phyloP scores from a whole-genome alignment of 2,888 invertebrate species.

The Philopedon plagiatum region DNA sequence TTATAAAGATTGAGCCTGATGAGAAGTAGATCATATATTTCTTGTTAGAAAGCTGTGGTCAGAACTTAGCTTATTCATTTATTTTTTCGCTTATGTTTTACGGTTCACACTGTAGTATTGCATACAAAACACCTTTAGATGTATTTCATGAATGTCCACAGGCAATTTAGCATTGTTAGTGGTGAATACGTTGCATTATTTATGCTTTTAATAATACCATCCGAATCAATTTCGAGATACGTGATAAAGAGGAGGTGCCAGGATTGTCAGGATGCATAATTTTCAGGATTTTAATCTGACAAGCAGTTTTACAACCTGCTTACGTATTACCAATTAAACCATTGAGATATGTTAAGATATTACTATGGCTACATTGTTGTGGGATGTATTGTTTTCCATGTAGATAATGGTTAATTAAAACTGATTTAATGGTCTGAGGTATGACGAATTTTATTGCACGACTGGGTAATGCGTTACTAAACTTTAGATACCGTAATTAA shows the following conservation, averaged over 20 bases:
- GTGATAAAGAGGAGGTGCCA: slow-evolving; percentile 40
- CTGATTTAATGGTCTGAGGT: slow-evolving; percentile 23
- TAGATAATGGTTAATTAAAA: slow-evolving; percentile 26
- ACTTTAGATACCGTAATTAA: too few relatives aligned
- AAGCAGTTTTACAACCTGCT: slow-evolving; percentile 18
- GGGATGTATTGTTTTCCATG: slow-evolving; percentile 35
- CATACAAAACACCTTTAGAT: not conserved
- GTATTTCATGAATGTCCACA: not conserved
- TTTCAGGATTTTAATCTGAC: slow-evolving; percentile 36
- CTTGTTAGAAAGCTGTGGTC: too few relatives aligned
- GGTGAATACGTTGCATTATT: slow-evolving; percentile 19
- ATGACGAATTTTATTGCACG: too few relatives aligned
- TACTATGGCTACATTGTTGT: slow-evolving; percentile 9
- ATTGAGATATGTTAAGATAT: slow-evolving; percentile 4
- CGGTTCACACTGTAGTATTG: too few relatives aligned
- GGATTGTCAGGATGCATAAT: slow-evolving; percentile 41
- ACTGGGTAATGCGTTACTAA: too few relatives aligned
- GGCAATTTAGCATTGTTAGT: slow-evolving; percentile 12
- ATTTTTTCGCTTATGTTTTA: too few relatives aligned
- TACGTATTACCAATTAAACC: slow-evolving; percentile 28
- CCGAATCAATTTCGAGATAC: slow-evolving; percentile 35
- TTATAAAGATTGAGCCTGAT: too few relatives aligned
- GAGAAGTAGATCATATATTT: too few relatives aligned
- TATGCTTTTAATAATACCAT: slow-evolving; percentile 26
- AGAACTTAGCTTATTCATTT: too few relatives aligned